Conservation (phyloP, 2,797 vertebrate genomes). For the Taenioides sp. region DNA sequence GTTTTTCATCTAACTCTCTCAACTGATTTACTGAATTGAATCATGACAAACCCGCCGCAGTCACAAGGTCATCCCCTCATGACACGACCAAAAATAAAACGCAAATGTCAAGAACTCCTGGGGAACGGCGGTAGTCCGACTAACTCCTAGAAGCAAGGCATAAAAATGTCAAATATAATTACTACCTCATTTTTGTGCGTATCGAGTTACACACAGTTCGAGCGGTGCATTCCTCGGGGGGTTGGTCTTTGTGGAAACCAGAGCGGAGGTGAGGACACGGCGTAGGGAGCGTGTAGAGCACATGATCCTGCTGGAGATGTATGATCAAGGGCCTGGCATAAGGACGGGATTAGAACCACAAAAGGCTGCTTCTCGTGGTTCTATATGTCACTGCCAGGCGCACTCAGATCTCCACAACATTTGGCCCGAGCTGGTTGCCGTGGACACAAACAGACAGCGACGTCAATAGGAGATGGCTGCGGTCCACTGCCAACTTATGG, state of each 20-base stretch:
- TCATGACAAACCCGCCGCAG: slow-evolving; percentile 37
- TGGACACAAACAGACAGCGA: slow-evolving; percentile 53
- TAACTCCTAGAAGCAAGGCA: slow-evolving; percentile 4
- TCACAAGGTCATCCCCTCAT: slow-evolving; percentile 49
- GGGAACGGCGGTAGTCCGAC: slow-evolving; percentile 1
- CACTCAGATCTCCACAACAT: slow-evolving; percentile 26
- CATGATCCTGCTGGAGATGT: slow-evolving; percentile 42
- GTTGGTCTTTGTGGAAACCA: slow-evolving; percentile 34
- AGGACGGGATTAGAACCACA: slow-evolving; percentile 61
- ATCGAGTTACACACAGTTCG: slow-evolving; percentile 40
- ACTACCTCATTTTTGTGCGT: slow-evolving; percentile 24
- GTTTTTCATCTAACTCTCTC: slow-evolving; percentile 23
- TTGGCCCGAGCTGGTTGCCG: slow-evolving; percentile 39
- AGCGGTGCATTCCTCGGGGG: slow-evolving; percentile 19
- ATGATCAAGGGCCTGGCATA: slow-evolving; percentile 49
- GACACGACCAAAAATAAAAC: slow-evolving; percentile 44
- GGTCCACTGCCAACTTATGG: slow-evolving; percentile 17
- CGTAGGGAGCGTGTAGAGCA: slow-evolving; percentile 33
- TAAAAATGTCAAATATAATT: slow-evolving; percentile 26
- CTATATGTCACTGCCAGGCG: slow-evolving; percentile 34
- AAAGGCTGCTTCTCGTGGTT: slow-evolving; percentile 35
- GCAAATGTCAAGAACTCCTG: slow-evolving; percentile 18
- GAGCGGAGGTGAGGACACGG: slow-evolving; percentile 20
- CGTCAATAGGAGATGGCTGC: neutral
- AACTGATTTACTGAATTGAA: slow-evolving; percentile 45